Evolutionary conservation across 2,888 invertebrate species (phyloP), one percentile per base, ranked within the genome.

Genomic region (Cheilosia scutellata): DNA sequence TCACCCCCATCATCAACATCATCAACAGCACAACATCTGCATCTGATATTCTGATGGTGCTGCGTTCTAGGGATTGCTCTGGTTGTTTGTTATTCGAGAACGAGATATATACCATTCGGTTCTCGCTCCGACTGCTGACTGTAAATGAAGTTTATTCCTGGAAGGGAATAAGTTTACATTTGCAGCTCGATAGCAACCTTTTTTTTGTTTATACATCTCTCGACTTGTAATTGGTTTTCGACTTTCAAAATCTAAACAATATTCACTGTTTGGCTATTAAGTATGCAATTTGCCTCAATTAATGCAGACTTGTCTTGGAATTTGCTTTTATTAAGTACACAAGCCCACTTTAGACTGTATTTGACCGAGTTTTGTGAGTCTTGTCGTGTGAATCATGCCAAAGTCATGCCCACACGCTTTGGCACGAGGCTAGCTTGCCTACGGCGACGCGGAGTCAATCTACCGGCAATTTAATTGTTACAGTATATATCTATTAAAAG

Each of bases 291-390:
- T 11, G 9, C 33, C 11, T 31, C 9, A 57, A 71, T 51, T 63
- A 53, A 49, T 65, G 72, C 20, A 44, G 55, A 58, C 71, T 71
- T 68, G 74, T 74, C 74, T 75, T 62, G 55, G 51, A 49, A 51
- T 70, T 60, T 82, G 13, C 49, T 82, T 63, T 63, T 37, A 37
- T 11, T 4, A 37, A 4, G 37, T 65, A 31, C 57, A 37, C 6
- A 58, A 77, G 60, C 53, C 47, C 31, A 63, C 75, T 76, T 66
- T 57, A 16, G 37, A 29, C 44, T 49, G 27, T 37, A 68, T 68
- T 68, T 79, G 83, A 84, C 79, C 83, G 79, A 83, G 74, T 79
- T 84, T 79, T 27, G 6, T 5, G 25, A 29, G 37, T 55, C 63
- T 11, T 11, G 1, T 37, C 37, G 37, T 37, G 37, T 71, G 77